phyloP scores from a whole-genome alignment of 2,888 invertebrate species.

The Meta bourneti region DNA sequence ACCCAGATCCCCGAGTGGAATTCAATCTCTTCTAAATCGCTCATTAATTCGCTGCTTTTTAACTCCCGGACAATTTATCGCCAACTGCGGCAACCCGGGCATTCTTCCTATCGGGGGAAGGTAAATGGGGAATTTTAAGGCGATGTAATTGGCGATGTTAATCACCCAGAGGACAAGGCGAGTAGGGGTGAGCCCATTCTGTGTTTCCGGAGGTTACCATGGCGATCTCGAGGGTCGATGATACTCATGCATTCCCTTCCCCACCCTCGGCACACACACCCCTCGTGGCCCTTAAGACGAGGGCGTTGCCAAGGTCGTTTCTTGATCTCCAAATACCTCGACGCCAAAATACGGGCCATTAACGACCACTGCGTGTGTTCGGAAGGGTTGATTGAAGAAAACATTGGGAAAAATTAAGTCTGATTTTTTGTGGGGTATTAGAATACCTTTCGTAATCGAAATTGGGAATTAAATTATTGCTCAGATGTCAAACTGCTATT shows the following conservation, averaged over 20 bases:
- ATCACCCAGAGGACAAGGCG: slow-evolving; percentile 60
- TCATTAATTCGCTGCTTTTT: slow-evolving; percentile 8
- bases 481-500: too few species aligned
- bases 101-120: background rate
- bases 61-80: slow-evolving; percentile 33
- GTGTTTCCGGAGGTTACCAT: slow-evolving; percentile 58
- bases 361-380: background rate
- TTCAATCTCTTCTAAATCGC: background rate
- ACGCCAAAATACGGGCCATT: background rate
- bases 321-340: slow-evolving; percentile 11
- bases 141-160: slow-evolving; percentile 74
- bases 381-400: slow-evolving; percentile 11
- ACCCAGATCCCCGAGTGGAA: too few species aligned
- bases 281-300: slow-evolving; percentile 26
- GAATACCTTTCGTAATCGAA: slow-evolving; percentile 1
- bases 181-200: slow-evolving; percentile 22
- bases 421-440: background rate
- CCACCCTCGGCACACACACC: background rate
- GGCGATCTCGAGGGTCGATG: slow-evolving; percentile 45
- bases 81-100: slow-evolving; percentile 36
- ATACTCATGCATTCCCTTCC: slow-evolving; percentile 26
- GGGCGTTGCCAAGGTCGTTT: slow-evolving; percentile 64
- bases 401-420: background rate
- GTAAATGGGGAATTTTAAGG: slow-evolving; percentile 63
- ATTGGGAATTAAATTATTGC: background rate